phyloP scores from a whole-genome alignment of 2,797 vertebrate genomes.

The Tapera naevia region DNA sequence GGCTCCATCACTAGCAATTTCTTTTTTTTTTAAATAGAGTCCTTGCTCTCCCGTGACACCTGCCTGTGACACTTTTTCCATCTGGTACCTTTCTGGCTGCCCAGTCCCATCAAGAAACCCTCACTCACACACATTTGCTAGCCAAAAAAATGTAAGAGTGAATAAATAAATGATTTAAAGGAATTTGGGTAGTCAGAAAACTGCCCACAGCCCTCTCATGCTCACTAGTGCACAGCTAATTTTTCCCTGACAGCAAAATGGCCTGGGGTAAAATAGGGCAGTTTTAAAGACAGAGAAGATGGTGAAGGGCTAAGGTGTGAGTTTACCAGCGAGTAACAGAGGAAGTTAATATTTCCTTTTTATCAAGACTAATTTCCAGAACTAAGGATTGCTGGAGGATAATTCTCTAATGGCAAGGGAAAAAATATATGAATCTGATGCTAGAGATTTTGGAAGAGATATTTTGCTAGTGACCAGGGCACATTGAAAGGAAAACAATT shows the following conservation, averaged over 20 bases:
- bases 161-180: slow-evolving; percentile 23
- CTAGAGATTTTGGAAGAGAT: neutral
- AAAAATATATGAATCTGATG: neutral
- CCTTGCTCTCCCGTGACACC: neutral
- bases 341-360: neutral
- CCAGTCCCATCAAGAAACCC: neutral
- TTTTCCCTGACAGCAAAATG: neutral
- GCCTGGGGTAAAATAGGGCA: neutral
- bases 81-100: slow-evolving; percentile 23
- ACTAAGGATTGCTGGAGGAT: neutral
- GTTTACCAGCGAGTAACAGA: neutral
- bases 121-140: neutral
- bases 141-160: neutral
- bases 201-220: neutral
- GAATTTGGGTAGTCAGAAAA: neutral
- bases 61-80: neutral
- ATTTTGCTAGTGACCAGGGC: neutral
- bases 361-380: neutral
- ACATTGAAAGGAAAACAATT: neutral
- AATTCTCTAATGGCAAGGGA: neutral
- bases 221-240: neutral
- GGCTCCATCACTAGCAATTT: neutral
- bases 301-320: neutral
- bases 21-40: neutral
- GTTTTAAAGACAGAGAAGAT: neutral